Conservation (phyloP, 2,797 vertebrate genomes). For the Gila robusta region DNA sequence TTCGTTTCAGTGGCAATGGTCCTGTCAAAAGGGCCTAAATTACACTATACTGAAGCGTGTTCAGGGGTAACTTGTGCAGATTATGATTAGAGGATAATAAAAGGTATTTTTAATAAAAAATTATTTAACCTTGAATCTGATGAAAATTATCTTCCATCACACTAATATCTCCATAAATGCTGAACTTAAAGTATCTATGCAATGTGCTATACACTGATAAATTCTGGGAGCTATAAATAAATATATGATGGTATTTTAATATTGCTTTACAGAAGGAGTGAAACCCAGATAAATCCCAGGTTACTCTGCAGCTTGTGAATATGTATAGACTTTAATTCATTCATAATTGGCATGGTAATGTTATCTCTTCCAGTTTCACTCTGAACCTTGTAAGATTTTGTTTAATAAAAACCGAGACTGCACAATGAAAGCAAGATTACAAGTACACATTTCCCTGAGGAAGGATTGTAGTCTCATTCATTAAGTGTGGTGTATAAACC, state of each 20-base stretch:
- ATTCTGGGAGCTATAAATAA: background rate
- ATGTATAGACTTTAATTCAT: conserved; percentile 28
- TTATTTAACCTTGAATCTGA: background rate
- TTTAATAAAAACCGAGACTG: conserved; percentile 4
- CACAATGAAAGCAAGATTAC: background rate
- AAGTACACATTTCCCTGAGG: background rate
- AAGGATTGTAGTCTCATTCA: background rate
- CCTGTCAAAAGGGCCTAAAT: background rate
- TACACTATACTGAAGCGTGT: background rate
- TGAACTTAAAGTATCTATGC: background rate
- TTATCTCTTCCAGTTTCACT: conserved; percentile 1
- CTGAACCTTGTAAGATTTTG: background rate
- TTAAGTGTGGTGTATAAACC: background rate
- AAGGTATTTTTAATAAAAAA: conserved; percentile 42
- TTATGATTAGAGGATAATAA: conserved; percentile 1
- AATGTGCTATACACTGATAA: background rate
- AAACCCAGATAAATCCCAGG: background rate
- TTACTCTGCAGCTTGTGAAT: background rate
- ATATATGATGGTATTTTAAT: conserved; percentile 1
- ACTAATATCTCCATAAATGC: background rate
- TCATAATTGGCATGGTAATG: conserved; percentile 14
- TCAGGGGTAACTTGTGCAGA: background rate
- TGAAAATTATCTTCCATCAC: background rate
- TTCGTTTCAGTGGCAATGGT: background rate
- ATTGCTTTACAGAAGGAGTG: background rate